A percentile compares a stretch with the other conserved stretches of the same genome.
These are phyloP conservation scores for Tenodera sinensis DNA, from an alignment of 2,888 invertebrate genomes.

Conservation along the genomic window DNA sequence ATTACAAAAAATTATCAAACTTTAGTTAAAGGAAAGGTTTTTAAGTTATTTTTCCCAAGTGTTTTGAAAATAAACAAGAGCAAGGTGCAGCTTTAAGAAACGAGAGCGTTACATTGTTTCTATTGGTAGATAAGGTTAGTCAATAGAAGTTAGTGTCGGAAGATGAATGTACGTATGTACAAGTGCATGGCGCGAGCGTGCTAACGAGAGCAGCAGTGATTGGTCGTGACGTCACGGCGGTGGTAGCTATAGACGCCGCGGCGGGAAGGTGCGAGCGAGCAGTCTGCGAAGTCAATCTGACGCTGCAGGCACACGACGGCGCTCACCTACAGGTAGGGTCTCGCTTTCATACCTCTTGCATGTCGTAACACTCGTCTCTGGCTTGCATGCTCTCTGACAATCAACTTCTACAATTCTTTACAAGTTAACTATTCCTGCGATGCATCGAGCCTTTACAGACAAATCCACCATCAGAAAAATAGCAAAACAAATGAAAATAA, in stretches of 20 bases:
- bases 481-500: no score
- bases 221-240: neutral
- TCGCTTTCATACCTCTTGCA: neutral
- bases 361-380: neutral
- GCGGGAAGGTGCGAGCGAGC: neutral
- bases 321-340: neutral
- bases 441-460: no score
- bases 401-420: no score
- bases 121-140: neutral
- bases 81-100: neutral
- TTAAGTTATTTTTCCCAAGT: no score
- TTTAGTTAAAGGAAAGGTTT: no score
- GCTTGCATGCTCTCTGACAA: neutral
- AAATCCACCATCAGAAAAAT: no score
- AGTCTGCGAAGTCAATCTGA: neutral
- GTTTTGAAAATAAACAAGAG: no score
- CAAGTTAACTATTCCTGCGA: no score
- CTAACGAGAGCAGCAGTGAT: neutral
- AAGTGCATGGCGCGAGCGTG: neutral
- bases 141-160: neutral
- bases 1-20: no score
- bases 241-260: neutral
- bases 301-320: neutral
- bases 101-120: neutral
- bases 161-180: neutral